Conservation (phyloP, 2,888 invertebrate genomes). For the Luffia ferchaultella region DNA sequence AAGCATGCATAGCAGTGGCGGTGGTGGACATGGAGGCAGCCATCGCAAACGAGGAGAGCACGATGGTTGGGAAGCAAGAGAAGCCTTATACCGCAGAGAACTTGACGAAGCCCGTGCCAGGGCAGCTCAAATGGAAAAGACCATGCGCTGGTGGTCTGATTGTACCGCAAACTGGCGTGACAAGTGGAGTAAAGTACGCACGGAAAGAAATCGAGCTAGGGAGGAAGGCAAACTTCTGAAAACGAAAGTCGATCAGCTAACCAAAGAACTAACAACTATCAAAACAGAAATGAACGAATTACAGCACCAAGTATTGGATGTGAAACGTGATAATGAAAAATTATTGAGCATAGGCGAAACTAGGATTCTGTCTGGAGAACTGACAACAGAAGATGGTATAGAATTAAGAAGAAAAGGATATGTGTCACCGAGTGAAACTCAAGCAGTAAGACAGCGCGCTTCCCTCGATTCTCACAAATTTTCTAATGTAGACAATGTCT, state of each 20-base stretch:
- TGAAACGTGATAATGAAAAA: conserved; percentile 84
- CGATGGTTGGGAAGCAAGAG: conserved; percentile 82
- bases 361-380: conserved; percentile 43
- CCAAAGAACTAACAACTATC: conserved; percentile 77
- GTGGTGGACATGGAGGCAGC: conserved; percentile 70
- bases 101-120: conserved; percentile 93
- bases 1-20: conserved; percentile 63
- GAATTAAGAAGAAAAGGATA: conserved; percentile 45
- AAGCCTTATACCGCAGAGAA: conserved; percentile 76
- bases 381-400: conserved; percentile 45
- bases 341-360: conserved; percentile 64
- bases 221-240: conserved; percentile 88
- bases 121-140: conserved; percentile 98
- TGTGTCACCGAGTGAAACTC: conserved; percentile 28
- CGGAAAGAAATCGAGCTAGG: conserved; percentile 91
- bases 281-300: conserved; percentile 84
- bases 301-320: conserved; percentile 77
- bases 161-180: conserved; percentile 96
- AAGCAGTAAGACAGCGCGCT: conserved; percentile 36
- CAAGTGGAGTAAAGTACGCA: conserved; percentile 93
- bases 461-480: conserved; percentile 56
- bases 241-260: conserved; percentile 78
- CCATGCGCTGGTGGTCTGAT: conserved; percentile 99
- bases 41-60: conserved; percentile 46
- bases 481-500: conserved; percentile 47